These are phyloP conservation scores for Aegithalos caudatus DNA, from an alignment of 2,113 vertebrate genomes.

Conservation along the genomic window DNA sequence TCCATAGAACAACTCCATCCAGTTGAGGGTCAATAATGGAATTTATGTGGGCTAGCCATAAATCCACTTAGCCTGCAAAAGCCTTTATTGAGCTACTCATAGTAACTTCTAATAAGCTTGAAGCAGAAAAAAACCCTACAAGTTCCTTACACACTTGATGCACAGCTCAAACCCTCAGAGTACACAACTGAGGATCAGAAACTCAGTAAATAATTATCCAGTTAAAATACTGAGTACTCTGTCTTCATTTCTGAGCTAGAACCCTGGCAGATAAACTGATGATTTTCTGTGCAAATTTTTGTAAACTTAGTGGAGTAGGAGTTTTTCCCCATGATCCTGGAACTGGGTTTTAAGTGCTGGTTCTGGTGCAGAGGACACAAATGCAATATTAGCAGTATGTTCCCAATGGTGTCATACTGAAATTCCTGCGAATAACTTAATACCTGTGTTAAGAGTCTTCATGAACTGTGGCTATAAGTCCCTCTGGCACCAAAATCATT, in stretches of 20 bases:
- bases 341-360: background rate
- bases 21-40: background rate
- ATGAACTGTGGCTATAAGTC: background rate
- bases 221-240: background rate
- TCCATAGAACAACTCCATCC: background rate
- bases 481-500: background rate
- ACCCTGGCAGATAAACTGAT: background rate
- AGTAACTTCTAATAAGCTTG: background rate
- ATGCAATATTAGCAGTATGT: background rate
- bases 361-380: background rate
- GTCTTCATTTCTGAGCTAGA: background rate
- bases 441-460: background rate
- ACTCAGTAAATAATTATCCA: background rate
- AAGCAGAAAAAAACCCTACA: background rate
- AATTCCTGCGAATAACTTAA: background rate
- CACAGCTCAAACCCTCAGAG: background rate
- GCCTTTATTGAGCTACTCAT: background rate
- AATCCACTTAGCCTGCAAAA: background rate
- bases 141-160: background rate
- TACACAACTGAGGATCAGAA: background rate
- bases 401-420: background rate
- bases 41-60: background rate
- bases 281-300: background rate
- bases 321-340: background rate
- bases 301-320: background rate